Percentiles rank a stretch among this genome's conserved stretches.
phyloP scores from a whole-genome alignment of 2,797 vertebrate genomes.

The Parambassis ranga region DNA sequence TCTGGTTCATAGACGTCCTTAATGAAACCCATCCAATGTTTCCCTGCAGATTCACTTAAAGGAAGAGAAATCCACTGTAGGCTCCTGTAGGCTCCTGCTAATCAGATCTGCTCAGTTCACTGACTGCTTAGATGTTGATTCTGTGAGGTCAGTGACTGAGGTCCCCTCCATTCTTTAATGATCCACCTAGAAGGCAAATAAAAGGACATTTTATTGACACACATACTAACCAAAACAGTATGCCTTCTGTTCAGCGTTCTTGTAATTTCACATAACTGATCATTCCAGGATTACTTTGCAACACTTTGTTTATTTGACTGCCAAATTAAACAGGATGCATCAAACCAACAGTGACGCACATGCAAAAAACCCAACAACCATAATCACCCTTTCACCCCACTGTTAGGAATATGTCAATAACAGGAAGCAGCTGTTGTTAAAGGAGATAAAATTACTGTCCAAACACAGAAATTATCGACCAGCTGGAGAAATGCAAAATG shows the following conservation, averaged over 20 bases:
- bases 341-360: too few species aligned
- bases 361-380: not conserved
- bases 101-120: slow-evolving; percentile 1
- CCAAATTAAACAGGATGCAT: slow-evolving; percentile 14
- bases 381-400: not conserved
- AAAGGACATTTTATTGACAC: slow-evolving; percentile 2
- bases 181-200: slow-evolving; percentile 62
- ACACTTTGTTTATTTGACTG: not conserved
- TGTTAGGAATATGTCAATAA: slow-evolving; percentile 14
- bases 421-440: slow-evolving; percentile 1
- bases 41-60: not conserved
- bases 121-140: slow-evolving; percentile 33
- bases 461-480: not conserved
- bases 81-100: not conserved
- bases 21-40: not conserved
- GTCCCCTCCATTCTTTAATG: slow-evolving; percentile 27
- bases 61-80: slow-evolving; percentile 9
- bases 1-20: not conserved
- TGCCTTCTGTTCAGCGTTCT: not conserved
- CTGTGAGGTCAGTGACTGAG: slow-evolving; percentile 37
- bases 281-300: not conserved
- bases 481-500: not conserved
- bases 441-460: not conserved
- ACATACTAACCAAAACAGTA: not conserved
- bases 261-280: not conserved